Base-by-base conservation (phyloP, 2,797 vertebrate species). In the Ctenopoma kingsleyae region DNA sequence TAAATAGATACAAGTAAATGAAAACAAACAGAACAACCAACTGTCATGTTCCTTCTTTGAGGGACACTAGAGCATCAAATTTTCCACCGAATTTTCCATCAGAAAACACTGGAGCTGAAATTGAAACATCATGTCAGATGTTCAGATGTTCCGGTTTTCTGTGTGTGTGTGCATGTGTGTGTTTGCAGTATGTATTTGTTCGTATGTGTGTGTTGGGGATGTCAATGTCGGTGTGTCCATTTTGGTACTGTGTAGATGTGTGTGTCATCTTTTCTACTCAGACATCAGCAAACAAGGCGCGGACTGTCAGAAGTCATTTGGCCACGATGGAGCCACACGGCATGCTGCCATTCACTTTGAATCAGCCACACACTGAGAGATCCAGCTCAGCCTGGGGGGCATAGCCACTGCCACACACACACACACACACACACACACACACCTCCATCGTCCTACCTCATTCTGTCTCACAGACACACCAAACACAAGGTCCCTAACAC, bases 281-380 rank as follows among this genome's bases (percentile, higher is more conserved):
- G 74, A 92, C 84, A 46, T 91, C 90, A 89, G 81, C 87, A 84
- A 89, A 89, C 84, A 91, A 91, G 90, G 90, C 83, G 74, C 87
- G 84, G 84, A 79, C 90, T 93, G 94, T 94, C 93, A 93, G 74
- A 92, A 93, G 81, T 89, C 78, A 92, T 94, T 93, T 94, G 87
- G 88, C 85, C 79, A 57, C 57, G 78, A 87, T 80, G 86, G 83
- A 89, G 86, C 88, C 76, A 85, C 72, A 67, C 86, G 83, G 82
- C 87, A 88, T 89, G 87, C 90, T 89, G 91, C 87, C 92, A 90
- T 89, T 94, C 93, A 92, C 89, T 92, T 94, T 67, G 71, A 90
- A 94, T 94, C 91, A 93, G 81, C 68, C 47, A 3, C 82, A 78
- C 67, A 76, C 82, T 64, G 76, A 80, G 81, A 91, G 87, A 91